Evolutionary conservation across 2,113 vertebrate species (phyloP), one percentile per base, ranked within the genome.

Genomic region (Trachemys scripta): DNA sequence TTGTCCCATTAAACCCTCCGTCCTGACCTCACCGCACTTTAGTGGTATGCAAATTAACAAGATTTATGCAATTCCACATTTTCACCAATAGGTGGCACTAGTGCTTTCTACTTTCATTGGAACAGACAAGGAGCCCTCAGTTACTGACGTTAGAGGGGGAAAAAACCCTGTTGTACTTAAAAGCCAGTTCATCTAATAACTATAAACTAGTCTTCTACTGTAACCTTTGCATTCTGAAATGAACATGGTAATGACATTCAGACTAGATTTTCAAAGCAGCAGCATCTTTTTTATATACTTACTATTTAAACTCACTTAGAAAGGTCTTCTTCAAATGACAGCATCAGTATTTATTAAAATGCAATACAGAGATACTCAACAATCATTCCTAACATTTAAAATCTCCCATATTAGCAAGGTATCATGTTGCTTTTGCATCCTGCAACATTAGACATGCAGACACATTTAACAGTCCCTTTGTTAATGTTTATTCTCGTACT

Each of bases 161-260:
- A 95, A 0, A 16, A 0, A 16, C 35, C 35, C 25, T 69, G 22
- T 31, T 90, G 76, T 91, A 83, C 25, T 38, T 56, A 5, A 17
- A 57, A 91, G 51, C 25, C 69, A 80, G n/a, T 92, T 76, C 9
- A 56, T 22, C 57, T 59, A 80, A 62, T 69, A 89, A 51, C 22
- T 93, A 82, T 75, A 85, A 89, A 89, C 20, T 27, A 86, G 54
- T 92, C n/a, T 92, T 91, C 49, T 80, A 62, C 51, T 85, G 81
- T 62, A 90, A 47, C 20, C 4, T 90, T 93, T 85, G 65, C 65
- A 62, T 69, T 59, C 29, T 17, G 59, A 76, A 93, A 95, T 47
- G 31, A 57, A 69, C 56, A 88, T 38, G 50, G 51, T 78, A 38
- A 69, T 85, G 69, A 90, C 69, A 90, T 85, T 86, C 78, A 80